Evolutionary conservation across 2,797 vertebrate genomes (phyloP), one percentile per base, ranked within the genome.

Genomic region (Cuculus canorus): DNA sequence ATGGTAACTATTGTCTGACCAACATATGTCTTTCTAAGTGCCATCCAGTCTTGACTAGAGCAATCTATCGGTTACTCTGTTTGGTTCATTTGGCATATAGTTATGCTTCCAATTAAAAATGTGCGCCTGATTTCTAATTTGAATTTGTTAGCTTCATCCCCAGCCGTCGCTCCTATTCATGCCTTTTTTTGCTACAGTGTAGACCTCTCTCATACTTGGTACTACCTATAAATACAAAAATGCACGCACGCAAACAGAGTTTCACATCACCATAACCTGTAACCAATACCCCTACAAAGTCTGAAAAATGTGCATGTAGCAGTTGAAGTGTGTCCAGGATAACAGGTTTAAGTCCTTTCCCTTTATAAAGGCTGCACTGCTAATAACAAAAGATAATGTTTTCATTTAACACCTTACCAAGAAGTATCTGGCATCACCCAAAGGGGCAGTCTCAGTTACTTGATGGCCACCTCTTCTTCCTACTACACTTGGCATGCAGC

Each of bases 101-200:
- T 86, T 70, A 90, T n/a, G 22, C 21, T 69, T 90, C 30, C 39
- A 78, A 79, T 88, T 92, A 93, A 86, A 95, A 92, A 82, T 13
- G 17, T 23, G 28, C 53, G 32, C 32, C 47, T 66, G 35, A 53
- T 84, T 86, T 84, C 63, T 59, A 64, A 83, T 69, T 69, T 43
- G 27, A 63, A 71, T 87, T 83, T 75, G 5, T 70, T 90, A 75
- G 80, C 73, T 90, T 95, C 52, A 79, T 61, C 88, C 48, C 39
- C 39, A 83, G 28, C 3, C 47, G 61, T 3, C 61, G 43, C 47
- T 90, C 52, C 73, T 66, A 65, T 13, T 64, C 21, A 13, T 54
- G 37, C 14, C 30, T 35, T 60, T 81, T 35, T 32, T 54, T 33
- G 13, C 33, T 30, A 50, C 15, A 76, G 52, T 4, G 9, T 22